These are phyloP conservation scores for Syngnathus typhle DNA, from an alignment of 2,113 vertebrate genomes.

Conservation along the genomic window DNA sequence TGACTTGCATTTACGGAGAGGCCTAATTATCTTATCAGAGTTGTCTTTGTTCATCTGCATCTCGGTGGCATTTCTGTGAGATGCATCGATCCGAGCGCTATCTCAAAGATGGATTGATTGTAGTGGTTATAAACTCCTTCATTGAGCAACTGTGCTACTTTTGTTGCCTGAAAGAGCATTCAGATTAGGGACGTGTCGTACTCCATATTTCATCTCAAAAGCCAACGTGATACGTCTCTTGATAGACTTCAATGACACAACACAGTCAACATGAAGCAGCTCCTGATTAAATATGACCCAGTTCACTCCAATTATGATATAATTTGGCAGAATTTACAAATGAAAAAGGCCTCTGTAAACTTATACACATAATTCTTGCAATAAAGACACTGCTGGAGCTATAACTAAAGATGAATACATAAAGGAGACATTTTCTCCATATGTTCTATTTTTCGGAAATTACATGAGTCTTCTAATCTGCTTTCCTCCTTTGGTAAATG, in stretches of 20 bases:
- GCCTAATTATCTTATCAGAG: constrained; percentile 33
- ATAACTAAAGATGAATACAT: too few relatives aligned
- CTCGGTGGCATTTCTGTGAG: constrained; percentile 10
- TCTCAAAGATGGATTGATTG: neutral
- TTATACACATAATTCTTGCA: too few relatives aligned
- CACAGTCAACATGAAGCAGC: neutral
- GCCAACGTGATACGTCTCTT: neutral
- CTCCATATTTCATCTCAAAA: neutral
- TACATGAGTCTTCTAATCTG: too few relatives aligned
- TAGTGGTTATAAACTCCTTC: constrained; percentile 6
- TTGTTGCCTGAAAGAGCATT: constrained; percentile 17
- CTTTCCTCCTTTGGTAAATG: too few relatives aligned
- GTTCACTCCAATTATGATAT: neutral
- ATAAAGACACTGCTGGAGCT: too few relatives aligned
- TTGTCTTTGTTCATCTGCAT: constrained; percentile 17
- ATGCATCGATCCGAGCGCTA: neutral
- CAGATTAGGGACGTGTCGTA: neutral
- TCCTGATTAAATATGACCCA: neutral
- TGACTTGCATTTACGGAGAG: constrained; percentile 24
- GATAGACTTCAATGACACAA: neutral
- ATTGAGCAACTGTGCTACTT: constrained; percentile 13
- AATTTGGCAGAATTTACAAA: too few relatives aligned
- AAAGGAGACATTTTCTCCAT: too few relatives aligned
- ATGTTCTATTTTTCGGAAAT: too few relatives aligned
- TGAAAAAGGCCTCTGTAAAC: too few relatives aligned